Percentiles rank a stretch among this genome's conserved stretches.
Conservation (phyloP, 2,888 invertebrate species). For the Linnaemya tessellans region DNA sequence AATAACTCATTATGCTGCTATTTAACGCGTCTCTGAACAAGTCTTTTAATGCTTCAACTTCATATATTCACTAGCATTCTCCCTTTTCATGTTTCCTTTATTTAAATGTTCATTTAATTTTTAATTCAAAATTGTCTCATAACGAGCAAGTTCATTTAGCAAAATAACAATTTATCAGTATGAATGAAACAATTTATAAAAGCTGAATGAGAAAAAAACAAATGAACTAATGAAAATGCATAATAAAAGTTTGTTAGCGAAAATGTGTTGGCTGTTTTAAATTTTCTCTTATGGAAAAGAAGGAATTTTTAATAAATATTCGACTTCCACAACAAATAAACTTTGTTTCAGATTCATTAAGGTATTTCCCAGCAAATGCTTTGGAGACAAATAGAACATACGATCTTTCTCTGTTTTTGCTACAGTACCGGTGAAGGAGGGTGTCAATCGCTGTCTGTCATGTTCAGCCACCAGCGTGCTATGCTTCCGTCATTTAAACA, state of each 20-base stretch:
- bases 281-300: background rate
- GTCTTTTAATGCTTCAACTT: slow-evolving; percentile 4
- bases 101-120: slow-evolving; percentile 15
- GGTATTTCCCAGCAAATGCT: background rate
- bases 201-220: background rate
- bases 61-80: background rate
- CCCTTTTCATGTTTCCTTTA: slow-evolving; percentile 8
- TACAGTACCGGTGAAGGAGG: too few relatives aligned
- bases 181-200: slow-evolving; percentile 34
- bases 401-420: too few relatives aligned
- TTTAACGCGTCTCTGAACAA: slow-evolving; percentile 33
- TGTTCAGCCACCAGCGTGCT: too few relatives aligned
- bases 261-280: too few relatives aligned
- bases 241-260: slow-evolving; percentile 4
- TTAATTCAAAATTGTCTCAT: background rate
- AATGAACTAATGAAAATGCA: background rate
- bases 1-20: slow-evolving; percentile 38
- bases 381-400: background rate
- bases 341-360: background rate
- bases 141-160: background rate
- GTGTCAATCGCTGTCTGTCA: too few relatives aligned
- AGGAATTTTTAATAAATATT: background rate
- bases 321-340: too few relatives aligned
- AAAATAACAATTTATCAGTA: slow-evolving; percentile 31
- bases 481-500: too few relatives aligned